Evolutionary conservation across 2,888 invertebrate genomes (phyloP), one percentile per base, ranked within the genome.

Genomic region (Zygaena filipendulae): DNA sequence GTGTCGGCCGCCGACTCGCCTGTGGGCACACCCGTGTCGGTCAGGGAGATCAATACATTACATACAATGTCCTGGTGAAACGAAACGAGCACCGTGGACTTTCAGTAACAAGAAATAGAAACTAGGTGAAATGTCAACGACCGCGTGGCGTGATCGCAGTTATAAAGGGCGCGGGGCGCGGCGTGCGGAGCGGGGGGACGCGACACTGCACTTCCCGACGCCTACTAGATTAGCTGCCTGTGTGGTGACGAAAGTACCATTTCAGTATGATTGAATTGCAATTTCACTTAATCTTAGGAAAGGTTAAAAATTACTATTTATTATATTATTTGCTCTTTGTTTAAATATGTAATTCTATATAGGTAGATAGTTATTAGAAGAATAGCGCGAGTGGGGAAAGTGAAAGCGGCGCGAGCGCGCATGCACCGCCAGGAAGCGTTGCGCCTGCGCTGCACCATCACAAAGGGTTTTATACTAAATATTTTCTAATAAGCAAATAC

Each of bases 1-100:
- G 93, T 92, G 81, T 94, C 94, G 69, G 92, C 92, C 81, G 92
- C 90, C 69, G 92, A 93, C 84, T 93, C 94, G 82, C 90, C 90
- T 89, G 86, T 52, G 56, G 48, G 49, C 52, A 63, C 63, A 74
- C 60, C 43, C 34, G 33, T 19, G 30, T 39, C 31, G 63, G 66
- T 83, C 58, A 82, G 45, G 37, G 46, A 59, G 39, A 49, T 40
- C 32, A 40, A 43, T 27, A 21, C 13, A 18, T 3, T 5, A 10
- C 13, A 13, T 7, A 18, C 10, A 12, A 26, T 11, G 16, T 18
- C 8, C 14, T 14, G 16, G 10, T 41, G 35, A 48, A 52, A 63
- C 54, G 62, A 66, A 64, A 69, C 59, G 61, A 63, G 63, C 63
- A 61, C 59, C 58, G 58, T 52, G 49, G 61, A 62, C 55, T 66